Percentiles rank a stretch among this genome's conserved stretches.
Evolutionary conservation across 2,888 invertebrate genomes (phyloP).

Genomic region (Tiliacea aurago): DNA sequence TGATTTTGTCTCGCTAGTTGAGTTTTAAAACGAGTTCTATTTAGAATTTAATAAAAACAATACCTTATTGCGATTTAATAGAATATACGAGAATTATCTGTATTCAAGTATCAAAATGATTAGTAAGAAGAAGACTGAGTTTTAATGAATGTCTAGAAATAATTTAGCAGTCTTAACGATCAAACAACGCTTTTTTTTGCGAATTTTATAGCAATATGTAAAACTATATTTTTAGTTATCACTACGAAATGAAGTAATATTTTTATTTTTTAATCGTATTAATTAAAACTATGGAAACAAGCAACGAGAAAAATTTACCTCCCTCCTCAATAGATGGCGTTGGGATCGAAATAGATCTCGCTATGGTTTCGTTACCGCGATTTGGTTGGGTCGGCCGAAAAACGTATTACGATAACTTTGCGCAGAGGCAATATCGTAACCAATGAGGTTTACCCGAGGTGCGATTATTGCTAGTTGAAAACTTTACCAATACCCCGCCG

Average conservation of each 20-base stretch:
- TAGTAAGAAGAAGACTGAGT: background rate
- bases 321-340: slow-evolving; percentile 27
- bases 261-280: background rate
- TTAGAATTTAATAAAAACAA: background rate
- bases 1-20: no score
- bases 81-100: no score
- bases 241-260: background rate
- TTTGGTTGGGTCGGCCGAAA: background rate
- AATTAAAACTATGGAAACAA: background rate
- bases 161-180: background rate
- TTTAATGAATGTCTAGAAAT: background rate
- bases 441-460: slow-evolving; percentile 96
- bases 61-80: background rate
- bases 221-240: background rate
- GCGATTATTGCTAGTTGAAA: slow-evolving; percentile 98
- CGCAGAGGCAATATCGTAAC: slow-evolving; percentile 98
- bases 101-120: no score
- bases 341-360: slow-evolving; percentile 43
- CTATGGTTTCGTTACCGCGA: slow-evolving; percentile 48
- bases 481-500: slow-evolving; percentile 92
- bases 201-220: background rate
- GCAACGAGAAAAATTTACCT: background rate
- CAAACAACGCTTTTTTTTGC: slow-evolving; percentile 9
- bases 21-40: background rate
- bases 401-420: slow-evolving; percentile 92